phyloP scores from a whole-genome alignment of 2,888 invertebrate genomes.

The Aphodius sticticus region DNA sequence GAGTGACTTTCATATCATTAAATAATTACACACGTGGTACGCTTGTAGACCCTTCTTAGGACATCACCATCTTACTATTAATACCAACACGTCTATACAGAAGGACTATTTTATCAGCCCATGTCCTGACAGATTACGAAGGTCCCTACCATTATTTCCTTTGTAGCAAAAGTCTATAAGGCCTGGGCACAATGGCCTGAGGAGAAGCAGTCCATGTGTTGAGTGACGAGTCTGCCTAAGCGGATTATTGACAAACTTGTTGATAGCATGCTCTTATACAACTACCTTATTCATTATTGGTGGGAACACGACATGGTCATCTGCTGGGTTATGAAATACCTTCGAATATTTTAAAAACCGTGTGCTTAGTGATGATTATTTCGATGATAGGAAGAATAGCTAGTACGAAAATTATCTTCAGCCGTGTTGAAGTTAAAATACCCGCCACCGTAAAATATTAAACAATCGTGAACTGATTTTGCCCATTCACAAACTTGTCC shows the following conservation, averaged over 20 bases:
- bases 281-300: conserved; percentile 4
- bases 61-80: neutral
- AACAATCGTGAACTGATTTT: too few relatives aligned
- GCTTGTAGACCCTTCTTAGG: neutral
- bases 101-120: neutral
- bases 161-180: neutral
- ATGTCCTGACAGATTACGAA: neutral
- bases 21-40: neutral
- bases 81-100: neutral
- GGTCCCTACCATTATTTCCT: neutral
- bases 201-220: neutral
- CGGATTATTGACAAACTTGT: conserved; percentile 4
- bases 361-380: too few relatives aligned
- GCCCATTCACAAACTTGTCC: too few relatives aligned
- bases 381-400: too few relatives aligned
- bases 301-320: neutral
- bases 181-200: neutral
- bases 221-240: neutral
- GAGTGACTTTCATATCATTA: too few relatives aligned
- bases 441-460: too few relatives aligned
- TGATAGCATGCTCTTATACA: neutral
- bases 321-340: neutral
- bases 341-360: neutral
- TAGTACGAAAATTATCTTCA: too few relatives aligned
- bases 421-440: too few relatives aligned